Evolutionary conservation across 2,797 vertebrate genomes (phyloP).

Genomic region (Oreochromis mossambicus): DNA sequence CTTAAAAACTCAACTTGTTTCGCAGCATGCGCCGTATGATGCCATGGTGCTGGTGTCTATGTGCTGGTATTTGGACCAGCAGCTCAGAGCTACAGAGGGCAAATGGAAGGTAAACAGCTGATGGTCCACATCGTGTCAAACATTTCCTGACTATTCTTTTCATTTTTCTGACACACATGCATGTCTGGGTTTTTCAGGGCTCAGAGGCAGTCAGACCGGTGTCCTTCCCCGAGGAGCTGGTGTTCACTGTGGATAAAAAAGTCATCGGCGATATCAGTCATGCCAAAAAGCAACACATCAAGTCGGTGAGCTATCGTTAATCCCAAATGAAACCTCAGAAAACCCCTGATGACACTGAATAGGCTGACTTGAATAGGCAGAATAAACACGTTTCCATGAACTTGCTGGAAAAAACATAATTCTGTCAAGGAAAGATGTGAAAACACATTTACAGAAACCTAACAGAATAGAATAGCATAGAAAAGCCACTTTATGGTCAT

Average conservation of each 20-base stretch:
- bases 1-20: slow-evolving; percentile 12
- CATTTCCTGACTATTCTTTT: neutral
- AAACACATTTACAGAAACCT: neutral
- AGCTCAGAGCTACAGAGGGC: slow-evolving; percentile 80
- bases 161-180: neutral
- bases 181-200: slow-evolving; percentile 68
- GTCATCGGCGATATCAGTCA: slow-evolving; percentile 69
- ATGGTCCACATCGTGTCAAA: neutral
- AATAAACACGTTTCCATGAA: neutral
- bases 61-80: slow-evolving; percentile 79
- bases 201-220: slow-evolving; percentile 77
- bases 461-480: neutral
- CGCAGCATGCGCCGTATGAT: slow-evolving; percentile 91
- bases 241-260: slow-evolving; percentile 86
- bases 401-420: neutral
- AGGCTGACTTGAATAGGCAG: neutral
- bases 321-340: neutral
- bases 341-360: neutral
- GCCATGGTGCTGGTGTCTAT: slow-evolving; percentile 88
- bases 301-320: slow-evolving; percentile 70
- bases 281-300: slow-evolving; percentile 81
- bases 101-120: slow-evolving; percentile 86
- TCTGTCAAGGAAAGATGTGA: neutral
- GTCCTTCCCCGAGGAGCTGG: slow-evolving; percentile 83
- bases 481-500: neutral